A percentile compares a stretch with the other conserved stretches of the same genome.
Conservation (phyloP, 2,113 vertebrate species). For the Cygnus buccinator region DNA sequence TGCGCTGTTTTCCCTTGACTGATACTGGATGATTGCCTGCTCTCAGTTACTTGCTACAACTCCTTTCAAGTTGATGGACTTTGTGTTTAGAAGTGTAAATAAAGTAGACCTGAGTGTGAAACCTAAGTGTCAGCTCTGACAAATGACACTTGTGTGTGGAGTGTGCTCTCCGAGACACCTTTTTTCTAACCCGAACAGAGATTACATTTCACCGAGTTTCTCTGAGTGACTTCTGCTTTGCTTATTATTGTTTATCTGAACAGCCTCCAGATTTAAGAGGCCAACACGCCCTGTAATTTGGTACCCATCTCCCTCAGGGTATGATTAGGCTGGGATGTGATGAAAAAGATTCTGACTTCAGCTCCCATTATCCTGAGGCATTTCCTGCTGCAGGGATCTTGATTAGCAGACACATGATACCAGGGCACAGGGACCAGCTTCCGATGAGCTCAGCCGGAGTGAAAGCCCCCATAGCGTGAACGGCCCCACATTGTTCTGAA, state of each 20-base stretch:
- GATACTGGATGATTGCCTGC: neutral
- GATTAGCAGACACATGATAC: conserved; percentile 13
- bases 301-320: conserved; percentile 33
- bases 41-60: neutral
- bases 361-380: conserved; percentile 21
- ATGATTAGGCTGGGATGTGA: conserved; percentile 39
- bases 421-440: neutral
- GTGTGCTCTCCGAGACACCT: neutral
- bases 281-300: conserved; percentile 38
- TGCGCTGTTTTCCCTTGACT: conserved; percentile 37
- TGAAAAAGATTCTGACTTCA: conserved; percentile 52
- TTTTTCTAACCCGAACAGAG: conserved; percentile 17
- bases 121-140: conserved; percentile 49
- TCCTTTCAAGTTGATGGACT: conserved; percentile 31
- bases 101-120: conserved; percentile 45
- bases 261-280: conserved; percentile 10
- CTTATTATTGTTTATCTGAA: conserved; percentile 39
- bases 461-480: fast-evolving
- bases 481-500: neutral
- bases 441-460: neutral
- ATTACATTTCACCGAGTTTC: conserved; percentile 6
- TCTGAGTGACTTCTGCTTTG: neutral
- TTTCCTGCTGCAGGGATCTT: conserved; percentile 35
- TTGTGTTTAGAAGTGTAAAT: conserved; percentile 20
- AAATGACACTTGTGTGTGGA: conserved; percentile 13